Evolutionary conservation across 2,113 vertebrate genomes (phyloP).

Genomic region (Typhlomys cinereus): DNA sequence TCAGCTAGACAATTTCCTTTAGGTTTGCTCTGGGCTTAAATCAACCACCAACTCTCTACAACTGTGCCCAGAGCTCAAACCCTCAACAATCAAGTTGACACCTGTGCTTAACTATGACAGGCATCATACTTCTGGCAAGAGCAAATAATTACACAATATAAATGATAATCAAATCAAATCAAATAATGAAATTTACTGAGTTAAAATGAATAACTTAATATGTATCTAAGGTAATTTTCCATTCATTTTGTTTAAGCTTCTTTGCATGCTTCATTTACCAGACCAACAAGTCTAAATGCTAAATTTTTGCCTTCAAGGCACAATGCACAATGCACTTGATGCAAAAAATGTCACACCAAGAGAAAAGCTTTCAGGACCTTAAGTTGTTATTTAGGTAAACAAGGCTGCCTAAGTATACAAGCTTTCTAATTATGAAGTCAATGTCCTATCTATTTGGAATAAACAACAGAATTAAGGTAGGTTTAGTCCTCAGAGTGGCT

Average conservation of each 20-base stretch:
- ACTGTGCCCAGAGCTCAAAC: too few relatives aligned
- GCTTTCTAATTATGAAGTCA: slow-evolving; percentile 50
- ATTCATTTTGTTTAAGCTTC: slow-evolving; percentile 31
- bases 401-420: slow-evolving; percentile 35
- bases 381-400: slow-evolving; percentile 44
- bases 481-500: slow-evolving; percentile 50
- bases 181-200: slow-evolving; percentile 28
- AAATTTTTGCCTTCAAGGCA: slow-evolving; percentile 40
- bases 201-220: slow-evolving; percentile 30
- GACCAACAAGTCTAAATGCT: slow-evolving; percentile 25
- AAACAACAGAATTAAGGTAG: slow-evolving; percentile 59
- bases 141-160: background rate
- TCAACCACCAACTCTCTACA: too few relatives aligned
- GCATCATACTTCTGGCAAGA: slow-evolving; percentile 38
- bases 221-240: background rate
- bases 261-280: slow-evolving; percentile 51
- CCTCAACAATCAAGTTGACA: too few relatives aligned
- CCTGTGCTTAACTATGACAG: background rate
- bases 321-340: background rate
- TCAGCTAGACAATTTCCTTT: too few relatives aligned
- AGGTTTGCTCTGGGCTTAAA: too few relatives aligned
- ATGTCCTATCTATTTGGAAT: slow-evolving; percentile 48
- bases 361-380: slow-evolving; percentile 50
- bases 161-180: slow-evolving; percentile 32
- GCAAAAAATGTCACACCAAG: slow-evolving; percentile 34